Evolutionary conservation across 2,888 invertebrate species (phyloP), one percentile per base, ranked within the genome.

Genomic region (Hedya salicella): DNA sequence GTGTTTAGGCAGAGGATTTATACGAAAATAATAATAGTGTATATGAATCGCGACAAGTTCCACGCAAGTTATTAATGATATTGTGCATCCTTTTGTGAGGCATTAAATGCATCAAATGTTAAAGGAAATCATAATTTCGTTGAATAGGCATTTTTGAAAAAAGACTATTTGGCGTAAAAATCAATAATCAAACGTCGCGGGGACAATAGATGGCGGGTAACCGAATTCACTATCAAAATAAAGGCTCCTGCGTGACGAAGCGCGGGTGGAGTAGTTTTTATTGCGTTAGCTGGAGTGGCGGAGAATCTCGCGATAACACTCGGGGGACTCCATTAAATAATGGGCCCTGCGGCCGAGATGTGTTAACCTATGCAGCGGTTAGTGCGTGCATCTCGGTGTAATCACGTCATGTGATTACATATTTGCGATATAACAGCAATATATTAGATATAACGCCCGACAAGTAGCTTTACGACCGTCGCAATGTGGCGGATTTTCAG

Each of bases 111-210:
- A 83, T 70, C 69, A 83, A 86, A 82, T 79, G 79, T 82, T 81
- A 84, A 88, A 88, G 85, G 86, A 87, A 89, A 77, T 81, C 78
- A 86, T 90, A 87, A 89, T 89, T 89, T 85, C 80, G 75, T 79
- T 89, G 85, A 91, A 91, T 89, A 80, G 87, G 77, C 76, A 70
- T 85, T 86, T 81, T 75, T 75, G 81, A 86, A 89, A 89, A 89
- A 85, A 85, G 79, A 88, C 86, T 87, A 88, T 91, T 89, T 90
- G 84, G 91, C 91, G 91, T 91, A 88, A 91, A 91, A 91, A 92
- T 92, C 92, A 92, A 92, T 91, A 92, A 91, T 91, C 87, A 85
- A 86, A 87, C 81, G 86, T 81, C 78, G 75, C 75, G 71, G 73
- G 73, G 81, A 91, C 91, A 91, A 91, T 85, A 73, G 87, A 70